Conservation (phyloP, 2,113 vertebrate genomes). For the Hippocampus abdominalis region DNA sequence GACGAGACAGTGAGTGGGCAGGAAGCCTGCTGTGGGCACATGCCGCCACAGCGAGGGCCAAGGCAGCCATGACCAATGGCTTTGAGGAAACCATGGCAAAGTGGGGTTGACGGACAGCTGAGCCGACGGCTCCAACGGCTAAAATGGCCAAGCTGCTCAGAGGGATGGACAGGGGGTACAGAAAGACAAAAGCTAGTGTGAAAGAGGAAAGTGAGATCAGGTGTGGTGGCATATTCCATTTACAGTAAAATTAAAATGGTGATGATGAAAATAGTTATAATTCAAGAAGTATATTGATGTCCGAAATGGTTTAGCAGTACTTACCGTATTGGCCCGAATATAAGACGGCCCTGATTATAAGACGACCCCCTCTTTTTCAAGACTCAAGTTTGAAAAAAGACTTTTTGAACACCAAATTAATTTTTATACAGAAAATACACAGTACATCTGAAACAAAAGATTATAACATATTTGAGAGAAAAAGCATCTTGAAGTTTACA, state of each 20-base stretch:
- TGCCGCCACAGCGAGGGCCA: slow-evolving; percentile 89
- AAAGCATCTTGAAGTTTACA: no score
- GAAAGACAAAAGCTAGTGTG: slow-evolving; percentile 19
- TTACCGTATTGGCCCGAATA: no score
- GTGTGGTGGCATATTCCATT: background rate
- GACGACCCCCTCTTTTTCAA: no score
- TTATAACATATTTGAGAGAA: no score
- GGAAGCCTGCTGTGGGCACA: slow-evolving; percentile 85
- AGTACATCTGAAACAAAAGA: no score
- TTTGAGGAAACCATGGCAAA: slow-evolving; percentile 85
- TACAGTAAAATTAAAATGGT: background rate
- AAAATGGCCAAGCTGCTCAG: slow-evolving; percentile 38
- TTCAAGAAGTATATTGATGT: no score
- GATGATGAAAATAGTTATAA: background rate
- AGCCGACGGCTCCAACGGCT: slow-evolving; percentile 73
- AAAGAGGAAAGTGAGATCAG: slow-evolving; percentile 1
- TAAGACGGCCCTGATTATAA: no score
- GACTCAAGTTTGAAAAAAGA: no score
- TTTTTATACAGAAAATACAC: no score
- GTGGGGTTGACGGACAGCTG: slow-evolving; percentile 87
- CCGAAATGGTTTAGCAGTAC: no score
- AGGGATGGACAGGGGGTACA: slow-evolving; percentile 29
- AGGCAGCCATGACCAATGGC: slow-evolving; percentile 89
- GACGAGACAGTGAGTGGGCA: slow-evolving; percentile 74
- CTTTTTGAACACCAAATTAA: no score